Evolutionary conservation across 2,888 invertebrate genomes (phyloP), one percentile per base, ranked within the genome.

Genomic region (Catocala nupta): DNA sequence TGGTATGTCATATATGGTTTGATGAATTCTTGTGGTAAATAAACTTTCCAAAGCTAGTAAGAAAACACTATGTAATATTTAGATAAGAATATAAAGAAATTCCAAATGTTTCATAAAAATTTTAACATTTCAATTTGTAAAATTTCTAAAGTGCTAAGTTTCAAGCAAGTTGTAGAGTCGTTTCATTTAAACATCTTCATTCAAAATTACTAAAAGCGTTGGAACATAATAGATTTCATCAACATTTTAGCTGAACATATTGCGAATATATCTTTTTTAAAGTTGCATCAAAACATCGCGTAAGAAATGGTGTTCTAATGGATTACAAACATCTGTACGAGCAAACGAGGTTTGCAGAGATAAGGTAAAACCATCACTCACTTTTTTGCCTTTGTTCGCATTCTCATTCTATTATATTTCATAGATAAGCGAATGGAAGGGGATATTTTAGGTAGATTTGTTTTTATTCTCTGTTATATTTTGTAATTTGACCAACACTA

Each of bases 331-430:
- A 87, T 89, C 88, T 87, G 88, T 81, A 81, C 75, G 78, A 78
- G 81, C 86, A 87, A 87, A 88, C 84, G 88, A 87, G 86, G 82
- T 83, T 82, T 80, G 78, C 78, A 72, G 68, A 87, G 89, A 89
- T 89, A 89, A 87, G 86, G 84, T 81, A 74, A 76, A 71, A 72
- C 80, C 87, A 88, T 87, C 80, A 82, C 81, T 88, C 86, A 84
- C 82, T 80, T 84, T 85, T 84, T 67, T 77, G 66, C 67, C 68
- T 65, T 70, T 73, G 65, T 74, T 71, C 69, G 71, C 63, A 67
- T 63, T 66, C 70, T 59, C 63, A 61, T 76, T 73, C 50, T 70
- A 74, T 75, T 70, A 71, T 68, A 77, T 71, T 77, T 65, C 47
- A 39, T 50, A 65, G 68, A 72, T 74, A 70, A 69, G 59, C 54